Evolutionary conservation across 2,797 vertebrate species (phyloP).

Genomic region (Mus caroli): DNA sequence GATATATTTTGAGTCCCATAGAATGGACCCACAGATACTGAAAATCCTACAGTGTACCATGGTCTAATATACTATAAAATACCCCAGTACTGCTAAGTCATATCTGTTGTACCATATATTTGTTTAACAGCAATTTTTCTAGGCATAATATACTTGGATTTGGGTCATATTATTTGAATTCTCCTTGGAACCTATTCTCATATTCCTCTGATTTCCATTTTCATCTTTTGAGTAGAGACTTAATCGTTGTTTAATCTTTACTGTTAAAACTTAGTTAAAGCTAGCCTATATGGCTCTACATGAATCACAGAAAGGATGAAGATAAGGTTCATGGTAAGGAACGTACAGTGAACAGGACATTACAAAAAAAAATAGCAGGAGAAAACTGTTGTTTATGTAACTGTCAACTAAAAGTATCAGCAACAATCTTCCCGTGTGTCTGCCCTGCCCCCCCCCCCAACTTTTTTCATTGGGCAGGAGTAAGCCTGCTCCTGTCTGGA

Average conservation of each 20-base stretch:
- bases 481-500: background rate
- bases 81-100: background rate
- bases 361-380: background rate
- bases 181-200: background rate
- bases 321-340: background rate
- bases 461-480: background rate
- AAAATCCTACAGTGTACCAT: background rate
- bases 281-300: background rate
- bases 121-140: background rate
- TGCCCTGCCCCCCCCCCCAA: background rate
- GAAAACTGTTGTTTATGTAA: background rate
- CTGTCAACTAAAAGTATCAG: background rate
- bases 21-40: background rate
- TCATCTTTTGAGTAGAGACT: slow-evolving; percentile 23
- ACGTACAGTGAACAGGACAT: background rate
- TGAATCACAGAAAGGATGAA: slow-evolving; percentile 7
- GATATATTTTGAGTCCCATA: background rate
- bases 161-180: slow-evolving; percentile 30
- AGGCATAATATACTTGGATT: slow-evolving; percentile 29
- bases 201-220: slow-evolving; percentile 15
- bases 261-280: slow-evolving; percentile 40
- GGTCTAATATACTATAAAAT: slow-evolving; percentile 3
- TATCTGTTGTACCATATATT: background rate
- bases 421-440: background rate
- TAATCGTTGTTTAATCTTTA: slow-evolving; percentile 29